A percentile compares a stretch with the other conserved stretches of the same genome.
Evolutionary conservation across 1,140 invertebrate species (phyloP).

Genomic region (Pogonomyrmex californicus): DNA sequence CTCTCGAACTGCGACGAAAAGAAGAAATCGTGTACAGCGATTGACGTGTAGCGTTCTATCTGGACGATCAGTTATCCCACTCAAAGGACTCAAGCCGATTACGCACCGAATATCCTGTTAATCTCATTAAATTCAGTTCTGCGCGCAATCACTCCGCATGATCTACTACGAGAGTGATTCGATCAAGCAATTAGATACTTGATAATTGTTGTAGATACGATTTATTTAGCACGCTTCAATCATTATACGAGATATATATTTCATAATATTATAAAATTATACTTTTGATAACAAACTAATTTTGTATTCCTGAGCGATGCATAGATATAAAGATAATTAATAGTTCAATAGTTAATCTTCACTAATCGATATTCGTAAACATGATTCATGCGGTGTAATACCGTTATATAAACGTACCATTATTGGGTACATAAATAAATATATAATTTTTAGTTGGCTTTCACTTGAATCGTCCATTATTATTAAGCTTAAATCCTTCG

Average conservation of each 20-base stretch:
- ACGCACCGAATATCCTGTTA: conserved; percentile 49
- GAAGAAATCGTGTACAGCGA: conserved; percentile 40
- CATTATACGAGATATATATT: background rate
- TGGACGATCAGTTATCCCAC: conserved; percentile 22
- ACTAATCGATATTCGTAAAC: background rate
- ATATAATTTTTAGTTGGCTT: background rate
- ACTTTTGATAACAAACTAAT: background rate
- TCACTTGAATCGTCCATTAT: background rate
- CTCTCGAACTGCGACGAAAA: conserved; percentile 50
- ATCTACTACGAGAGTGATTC: conserved; percentile 28
- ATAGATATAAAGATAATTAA: background rate
- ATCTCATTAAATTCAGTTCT: conserved; percentile 37
- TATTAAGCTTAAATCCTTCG: background rate
- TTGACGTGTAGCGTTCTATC: conserved; percentile 16
- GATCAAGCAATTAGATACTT: conserved; percentile 38
- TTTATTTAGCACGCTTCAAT: background rate
- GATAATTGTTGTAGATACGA: conserved; percentile 19
- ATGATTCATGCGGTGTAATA: background rate
- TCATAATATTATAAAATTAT: background rate
- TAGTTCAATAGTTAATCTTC: background rate
- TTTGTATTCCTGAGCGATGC: background rate
- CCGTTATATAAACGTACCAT: background rate
- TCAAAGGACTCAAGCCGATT: conserved; percentile 49
- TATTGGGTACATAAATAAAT: conserved; percentile 11
- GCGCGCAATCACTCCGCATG: conserved; percentile 10